Evolutionary conservation across 2,113 vertebrate genomes (phyloP), one percentile per base, ranked within the genome.

Genomic region (Peromyscus leucopus): DNA sequence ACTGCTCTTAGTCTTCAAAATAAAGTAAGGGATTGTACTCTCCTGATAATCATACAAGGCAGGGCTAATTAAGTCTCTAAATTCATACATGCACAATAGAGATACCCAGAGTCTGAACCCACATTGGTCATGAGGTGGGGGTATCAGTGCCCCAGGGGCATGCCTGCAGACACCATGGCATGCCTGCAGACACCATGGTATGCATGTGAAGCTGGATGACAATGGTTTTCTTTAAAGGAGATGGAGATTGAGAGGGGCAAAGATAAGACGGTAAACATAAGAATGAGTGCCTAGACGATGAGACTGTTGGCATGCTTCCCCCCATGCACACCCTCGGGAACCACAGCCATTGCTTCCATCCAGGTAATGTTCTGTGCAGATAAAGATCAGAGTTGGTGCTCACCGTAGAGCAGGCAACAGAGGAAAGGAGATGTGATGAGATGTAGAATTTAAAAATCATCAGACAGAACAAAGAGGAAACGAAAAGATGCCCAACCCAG

Each of bases 81-180:
- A 57, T 7, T 59, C 71, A 57, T 21, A 78, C 1, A 33, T 4
- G 74, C 16, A 24, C 91, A 86, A 69, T 39, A 57, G 39, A 72
- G 19, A 2, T 67, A 65, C 2, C 0, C 0, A 39, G 5, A 28
- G 16, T 3, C 2, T 61, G 36, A 12, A 51, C 72, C 19, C 16
- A 46, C 19, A 17, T 21, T 11, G 6, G 24, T 22, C 2, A 42
- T 7, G 2, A 8, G n/a, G 51, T 7, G 42, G 67, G 16, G 28
- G 5, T 4, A 8, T 7, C 42, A 17, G 28, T 13, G 8, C 10
- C 15, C 26, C 1, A 0, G 2, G 11, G 57, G 26, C 22, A 26
- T 13, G 5, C 0, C 21, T 5, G 10, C 21, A 2, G 11, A 39
- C 22, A 8, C 7, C 1, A 3, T 0, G 15, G 17, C 2, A 15